Conservation (phyloP, 1,140 invertebrate species). For the Zaprionus taronus region DNA sequence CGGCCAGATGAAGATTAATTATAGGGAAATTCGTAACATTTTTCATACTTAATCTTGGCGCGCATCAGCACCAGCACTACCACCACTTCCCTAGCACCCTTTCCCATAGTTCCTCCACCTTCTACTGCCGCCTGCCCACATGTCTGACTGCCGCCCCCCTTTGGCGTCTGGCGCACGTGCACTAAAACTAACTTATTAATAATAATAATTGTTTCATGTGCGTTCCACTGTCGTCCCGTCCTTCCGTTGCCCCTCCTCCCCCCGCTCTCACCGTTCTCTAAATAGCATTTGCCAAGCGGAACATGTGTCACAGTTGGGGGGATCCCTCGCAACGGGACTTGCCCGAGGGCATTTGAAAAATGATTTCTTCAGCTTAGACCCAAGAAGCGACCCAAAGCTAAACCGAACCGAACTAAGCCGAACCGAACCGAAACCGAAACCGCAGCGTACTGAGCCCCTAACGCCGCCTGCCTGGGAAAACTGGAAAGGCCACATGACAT, state of each 20-base stretch:
- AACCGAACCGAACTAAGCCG: not conserved
- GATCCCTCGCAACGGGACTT: constrained; percentile 40
- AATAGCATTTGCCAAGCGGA: constrained; percentile 41
- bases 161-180: constrained; percentile 46
- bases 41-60: constrained; percentile 79
- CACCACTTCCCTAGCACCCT: not conserved
- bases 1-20: constrained; percentile 77
- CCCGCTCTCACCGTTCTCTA: not conserved
- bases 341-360: constrained; percentile 45
- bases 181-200: constrained; percentile 79
- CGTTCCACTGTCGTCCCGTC: constrained; percentile 19
- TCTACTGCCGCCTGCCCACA: not conserved
- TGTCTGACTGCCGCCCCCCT: constrained; percentile 1
- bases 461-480: constrained; percentile 18
- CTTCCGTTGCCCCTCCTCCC: not conserved
- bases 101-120: not conserved
- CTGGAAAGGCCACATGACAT: constrained; percentile 1
- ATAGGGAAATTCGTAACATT: constrained; percentile 76
- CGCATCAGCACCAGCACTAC: constrained; percentile 45
- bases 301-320: constrained; percentile 50
- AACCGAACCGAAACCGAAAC: not conserved
- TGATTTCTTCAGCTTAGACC: constrained; percentile 48
- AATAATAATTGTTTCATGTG: constrained; percentile 80
- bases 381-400: constrained; percentile 13
- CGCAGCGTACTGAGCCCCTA: not conserved